phyloP scores from a whole-genome alignment of 2,113 vertebrate species.

The Pitta sordida region DNA sequence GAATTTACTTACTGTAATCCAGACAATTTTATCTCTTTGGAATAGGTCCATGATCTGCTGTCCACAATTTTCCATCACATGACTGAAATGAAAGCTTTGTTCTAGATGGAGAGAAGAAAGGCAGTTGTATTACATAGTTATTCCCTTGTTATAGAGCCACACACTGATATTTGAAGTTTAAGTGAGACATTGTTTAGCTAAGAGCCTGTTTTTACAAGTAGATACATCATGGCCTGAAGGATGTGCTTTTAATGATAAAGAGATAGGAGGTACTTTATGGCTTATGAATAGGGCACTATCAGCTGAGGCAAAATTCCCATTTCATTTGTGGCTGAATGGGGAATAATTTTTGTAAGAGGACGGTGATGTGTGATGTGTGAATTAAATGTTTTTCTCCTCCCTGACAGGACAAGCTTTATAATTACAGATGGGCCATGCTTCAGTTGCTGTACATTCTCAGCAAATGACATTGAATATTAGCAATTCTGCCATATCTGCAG shows the following conservation, averaged over 20 bases:
- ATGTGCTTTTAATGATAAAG: neutral
- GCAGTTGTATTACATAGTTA: neutral
- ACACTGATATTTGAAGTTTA: neutral
- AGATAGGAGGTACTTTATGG: neutral
- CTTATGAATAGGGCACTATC: neutral
- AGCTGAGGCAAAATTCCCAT: neutral
- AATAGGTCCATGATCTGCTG: neutral
- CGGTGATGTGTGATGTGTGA: neutral
- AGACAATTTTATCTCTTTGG: neutral
- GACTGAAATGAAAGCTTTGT: neutral
- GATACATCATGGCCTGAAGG: neutral
- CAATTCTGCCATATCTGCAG: neutral
- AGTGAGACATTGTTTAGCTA: neutral
- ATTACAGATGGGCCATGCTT: conserved; percentile 33
- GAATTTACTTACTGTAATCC: neutral
- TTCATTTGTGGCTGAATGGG: neutral
- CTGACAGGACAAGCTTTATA: conserved; percentile 21
- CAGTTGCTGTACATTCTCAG: conserved; percentile 19
- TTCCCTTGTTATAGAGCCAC: neutral
- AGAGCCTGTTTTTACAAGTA: neutral
- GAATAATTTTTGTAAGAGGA: neutral
- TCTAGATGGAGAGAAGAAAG: neutral
- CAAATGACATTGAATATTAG: conserved; percentile 42
- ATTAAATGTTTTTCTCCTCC: conserved; percentile 43
- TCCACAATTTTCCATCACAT: neutral